These are phyloP conservation scores for Dryoscopus gambensis DNA, from an alignment of 2,113 vertebrate species.

Conservation along the genomic window DNA sequence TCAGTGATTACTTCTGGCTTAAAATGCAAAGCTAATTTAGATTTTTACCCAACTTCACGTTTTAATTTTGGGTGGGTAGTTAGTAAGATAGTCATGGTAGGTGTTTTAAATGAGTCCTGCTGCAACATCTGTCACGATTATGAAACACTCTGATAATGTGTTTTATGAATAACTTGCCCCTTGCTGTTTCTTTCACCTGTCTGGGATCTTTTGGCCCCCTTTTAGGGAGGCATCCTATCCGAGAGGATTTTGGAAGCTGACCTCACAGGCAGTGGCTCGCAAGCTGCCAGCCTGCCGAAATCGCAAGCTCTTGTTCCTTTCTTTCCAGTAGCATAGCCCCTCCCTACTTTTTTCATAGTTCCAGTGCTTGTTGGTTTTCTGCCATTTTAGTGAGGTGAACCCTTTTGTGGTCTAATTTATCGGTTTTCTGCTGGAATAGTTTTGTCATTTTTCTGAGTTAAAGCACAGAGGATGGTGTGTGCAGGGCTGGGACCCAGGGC, in stretches of 20 bases:
- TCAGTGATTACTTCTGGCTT: background rate
- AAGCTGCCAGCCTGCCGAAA: background rate
- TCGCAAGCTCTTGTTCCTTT: background rate
- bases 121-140: background rate
- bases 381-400: background rate
- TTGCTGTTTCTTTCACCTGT: background rate
- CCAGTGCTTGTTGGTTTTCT: background rate
- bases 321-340: background rate
- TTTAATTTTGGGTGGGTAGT: background rate
- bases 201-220: background rate
- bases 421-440: background rate
- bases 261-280: background rate
- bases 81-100: rapidly evolving
- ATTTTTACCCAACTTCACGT: background rate
- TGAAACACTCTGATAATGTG: rapidly evolving
- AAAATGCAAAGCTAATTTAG: background rate
- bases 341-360: background rate
- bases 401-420: background rate
- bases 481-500: background rate
- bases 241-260: background rate
- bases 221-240: background rate
- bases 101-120: background rate
- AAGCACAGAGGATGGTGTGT: background rate
- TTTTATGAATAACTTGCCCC: background rate
- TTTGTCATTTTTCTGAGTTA: background rate